Conservation (phyloP, 2,888 invertebrate species). For the Hyposoter dolosus region DNA sequence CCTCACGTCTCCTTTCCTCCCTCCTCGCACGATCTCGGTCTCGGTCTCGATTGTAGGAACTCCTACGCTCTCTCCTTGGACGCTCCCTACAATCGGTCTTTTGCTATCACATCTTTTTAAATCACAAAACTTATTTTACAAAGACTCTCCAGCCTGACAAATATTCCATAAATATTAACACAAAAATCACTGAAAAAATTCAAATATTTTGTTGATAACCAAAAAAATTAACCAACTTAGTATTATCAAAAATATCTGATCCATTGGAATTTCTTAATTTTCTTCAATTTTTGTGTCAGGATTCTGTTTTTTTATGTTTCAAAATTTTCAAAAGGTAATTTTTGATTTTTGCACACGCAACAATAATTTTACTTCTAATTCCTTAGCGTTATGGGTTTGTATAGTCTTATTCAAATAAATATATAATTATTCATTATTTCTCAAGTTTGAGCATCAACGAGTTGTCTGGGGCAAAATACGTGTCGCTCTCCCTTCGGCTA, state of each 20-base stretch:
- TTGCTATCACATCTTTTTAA: constrained; percentile 46
- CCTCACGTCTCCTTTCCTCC: constrained; percentile 79
- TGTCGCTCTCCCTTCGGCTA: constrained; percentile 23
- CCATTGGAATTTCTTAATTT: background rate
- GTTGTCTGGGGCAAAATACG: constrained; percentile 3
- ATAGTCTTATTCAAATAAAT: background rate
- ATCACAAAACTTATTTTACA: background rate
- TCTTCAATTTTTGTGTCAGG: background rate
- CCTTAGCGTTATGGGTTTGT: background rate
- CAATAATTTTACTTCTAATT: background rate
- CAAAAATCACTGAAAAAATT: constrained; percentile 11
- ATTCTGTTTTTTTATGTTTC: background rate
- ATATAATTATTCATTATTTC: background rate
- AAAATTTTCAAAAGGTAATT: background rate
- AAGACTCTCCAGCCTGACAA: background rate
- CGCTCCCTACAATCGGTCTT: constrained; percentile 80
- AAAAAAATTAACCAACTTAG: background rate
- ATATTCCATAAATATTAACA: background rate
- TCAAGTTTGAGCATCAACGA: constrained; percentile 21
- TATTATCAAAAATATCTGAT: background rate
- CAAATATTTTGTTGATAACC: background rate
- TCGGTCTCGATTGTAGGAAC: constrained; percentile 68
- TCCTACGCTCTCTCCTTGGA: constrained; percentile 69
- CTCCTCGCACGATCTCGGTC: constrained; percentile 71
- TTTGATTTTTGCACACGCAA: background rate